Conservation (phyloP, 2,797 vertebrate genomes). For the Microtus obscurus region DNA sequence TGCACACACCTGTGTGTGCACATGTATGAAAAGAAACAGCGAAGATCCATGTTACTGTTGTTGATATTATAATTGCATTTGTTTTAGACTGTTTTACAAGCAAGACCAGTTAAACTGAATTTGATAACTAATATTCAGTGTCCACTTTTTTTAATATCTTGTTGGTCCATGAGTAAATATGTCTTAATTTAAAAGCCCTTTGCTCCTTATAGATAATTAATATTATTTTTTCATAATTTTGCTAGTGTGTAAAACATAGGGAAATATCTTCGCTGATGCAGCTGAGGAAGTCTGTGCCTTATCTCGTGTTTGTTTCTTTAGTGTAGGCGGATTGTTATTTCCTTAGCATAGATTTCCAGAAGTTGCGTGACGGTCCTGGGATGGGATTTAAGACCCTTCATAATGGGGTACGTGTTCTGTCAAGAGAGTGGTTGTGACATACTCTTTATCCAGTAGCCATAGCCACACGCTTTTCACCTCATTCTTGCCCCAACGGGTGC, state of each 20-base stretch:
- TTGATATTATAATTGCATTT: neutral
- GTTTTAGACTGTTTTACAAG: constrained; percentile 12
- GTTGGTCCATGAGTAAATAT: neutral
- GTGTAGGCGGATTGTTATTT: constrained; percentile 35
- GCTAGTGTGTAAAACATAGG: neutral
- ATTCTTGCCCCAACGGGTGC: neutral
- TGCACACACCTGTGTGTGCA: neutral
- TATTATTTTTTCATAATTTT: constrained; percentile 29
- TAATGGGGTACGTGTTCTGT: neutral
- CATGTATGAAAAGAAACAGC: neutral
- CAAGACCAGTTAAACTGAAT: constrained; percentile 21
- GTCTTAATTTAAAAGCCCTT: constrained; percentile 48
- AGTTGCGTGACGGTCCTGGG: neutral
- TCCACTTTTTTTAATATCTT: constrained; percentile 31
- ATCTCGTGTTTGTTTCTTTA: constrained; percentile 29
- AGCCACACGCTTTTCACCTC: neutral
- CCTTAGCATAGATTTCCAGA: constrained; percentile 39
- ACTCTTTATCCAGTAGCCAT: neutral
- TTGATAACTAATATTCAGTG: neutral
- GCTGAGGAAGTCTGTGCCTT: neutral
- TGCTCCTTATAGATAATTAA: neutral
- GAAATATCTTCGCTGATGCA: constrained; percentile 23
- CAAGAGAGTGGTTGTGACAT: neutral
- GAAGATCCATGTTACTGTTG: neutral
- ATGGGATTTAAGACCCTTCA: neutral